Base-by-base conservation (phyloP, 2,797 vertebrate genomes). In the Characodon lateralis region DNA sequence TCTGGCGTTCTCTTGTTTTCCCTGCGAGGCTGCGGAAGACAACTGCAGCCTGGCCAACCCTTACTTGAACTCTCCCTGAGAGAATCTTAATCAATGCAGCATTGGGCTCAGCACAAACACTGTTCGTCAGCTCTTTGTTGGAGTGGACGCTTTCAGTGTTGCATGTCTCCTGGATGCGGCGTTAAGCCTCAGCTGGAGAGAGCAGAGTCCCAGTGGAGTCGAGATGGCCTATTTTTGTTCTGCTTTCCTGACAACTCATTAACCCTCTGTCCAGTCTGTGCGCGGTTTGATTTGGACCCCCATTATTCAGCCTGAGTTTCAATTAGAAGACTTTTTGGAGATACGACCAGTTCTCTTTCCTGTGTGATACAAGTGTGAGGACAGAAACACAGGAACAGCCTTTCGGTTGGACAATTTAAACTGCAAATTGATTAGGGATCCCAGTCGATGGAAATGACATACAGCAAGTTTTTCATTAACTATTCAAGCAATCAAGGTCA, bases 111-210 rank as follows among this genome's bases (percentile, higher is more conserved):
- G 90, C 89, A 80, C 77, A 88, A 90, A 85, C 81, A 90, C 91
- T 85, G 79, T 80, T 28, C 80, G 94, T 94, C 80, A 35, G 69
- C 83, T 87, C 82, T 56, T 80, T 81, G 82, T 79, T 77, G 77
- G 78, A 90, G 83, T 71, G 89, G 83, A 77, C 59, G 50, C 82
- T 88, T 65, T 87, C 78, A 66, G 82, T 58, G 78, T 78, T 83
- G 82, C 78, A 53, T 77, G 83, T 88, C 85, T 84, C 43, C 39
- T 79, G 87, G 81, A 91, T 83, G 85, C 84, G 76, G 84, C 85
- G 85, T 86, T 89, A 89, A 91, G 90, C 89, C 89, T 93, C 91
- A 93, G 92, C 91, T 93, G 92, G 85, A 92, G 89, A 89, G 85
- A 87, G 87, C 73, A 39, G 82, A 79, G 85, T 94, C 93, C 90